Conservation (phyloP, 2,113 vertebrate genomes). For the Zapus hudsonius region DNA sequence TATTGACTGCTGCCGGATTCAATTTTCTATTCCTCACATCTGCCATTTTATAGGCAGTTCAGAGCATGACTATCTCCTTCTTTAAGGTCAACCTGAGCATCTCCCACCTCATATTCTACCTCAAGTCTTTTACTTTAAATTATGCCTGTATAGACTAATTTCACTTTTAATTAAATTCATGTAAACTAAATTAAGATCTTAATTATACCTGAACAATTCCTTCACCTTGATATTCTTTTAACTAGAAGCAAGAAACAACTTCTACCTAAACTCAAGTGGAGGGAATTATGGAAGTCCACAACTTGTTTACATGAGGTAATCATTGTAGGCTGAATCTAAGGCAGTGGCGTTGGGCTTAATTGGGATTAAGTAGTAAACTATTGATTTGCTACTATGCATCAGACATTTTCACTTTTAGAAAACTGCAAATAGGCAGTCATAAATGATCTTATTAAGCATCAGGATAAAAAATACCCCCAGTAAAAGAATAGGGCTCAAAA, state of each 20-base stretch:
- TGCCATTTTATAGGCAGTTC: background rate
- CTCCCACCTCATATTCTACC: background rate
- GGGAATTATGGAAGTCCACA: background rate
- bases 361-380: background rate
- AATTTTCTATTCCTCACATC: too few species aligned
- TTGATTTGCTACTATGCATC: background rate
- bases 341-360: background rate
- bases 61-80: background rate
- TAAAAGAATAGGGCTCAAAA: background rate
- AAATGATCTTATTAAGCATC: constrained; percentile 1
- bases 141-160: background rate
- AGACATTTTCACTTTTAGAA: background rate
- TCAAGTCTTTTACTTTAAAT: background rate
- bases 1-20: background rate
- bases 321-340: background rate
- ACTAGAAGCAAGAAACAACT: background rate
- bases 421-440: background rate
- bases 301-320: too few species aligned
- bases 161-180: background rate
- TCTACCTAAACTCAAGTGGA: background rate
- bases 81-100: background rate
- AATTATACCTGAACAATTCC: background rate
- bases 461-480: background rate
- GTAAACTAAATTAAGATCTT: background rate
- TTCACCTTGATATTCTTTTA: background rate